Base-by-base conservation (phyloP, 1,140 invertebrate genomes). In the Vanessa tameamea region DNA sequence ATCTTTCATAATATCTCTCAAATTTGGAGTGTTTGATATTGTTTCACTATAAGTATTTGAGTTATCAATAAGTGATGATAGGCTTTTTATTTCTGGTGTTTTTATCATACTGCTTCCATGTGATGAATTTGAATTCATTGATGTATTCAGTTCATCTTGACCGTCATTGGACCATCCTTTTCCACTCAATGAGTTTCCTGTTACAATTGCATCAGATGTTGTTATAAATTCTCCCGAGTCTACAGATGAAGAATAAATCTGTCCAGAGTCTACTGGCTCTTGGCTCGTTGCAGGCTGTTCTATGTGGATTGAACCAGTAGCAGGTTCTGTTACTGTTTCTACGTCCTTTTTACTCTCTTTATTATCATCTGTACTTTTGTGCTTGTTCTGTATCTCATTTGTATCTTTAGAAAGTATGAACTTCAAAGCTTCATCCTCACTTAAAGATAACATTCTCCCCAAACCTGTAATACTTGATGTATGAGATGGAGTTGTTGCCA, bases 161-260 rank as follows among this genome's bases (percentile, higher is more conserved):
- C 94, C 94, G 74, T 95, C 95, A 78, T 94, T 94, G 0, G 96
- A 96, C 96, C 96, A 97, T 3, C 96, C 91, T 85, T 94, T 94
- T 47, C 94, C 93, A 85, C 93, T 90, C 14, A 97, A 82, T 48
- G 95, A 96, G 89, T 97, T 96, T 8, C 96, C 96, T 65, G 89
- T 88, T 16, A 87, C 64, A 53, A 90, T 66, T 47, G 88, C 72
- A 84, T 91, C 88, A 72, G 55, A 15, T 8, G 68, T 20, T 48
- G 47, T 43, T 7, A 61, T 57, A 69, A 69, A 69, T 48, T 48
- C 68, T 48, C 23, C 57, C 31, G 68, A 69, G 15, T 89, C 83
- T 14, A 87, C 65, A 69, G 90, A 90, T 70, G 87, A 88, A 14
- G 86, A 78, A 61, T 86, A 88, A 16, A 80, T 23, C 43, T 81